A percentile compares a stretch with the other conserved stretches of the same genome.
Evolutionary conservation across 2,113 vertebrate species (phyloP).

Genomic region (Esox niger): DNA sequence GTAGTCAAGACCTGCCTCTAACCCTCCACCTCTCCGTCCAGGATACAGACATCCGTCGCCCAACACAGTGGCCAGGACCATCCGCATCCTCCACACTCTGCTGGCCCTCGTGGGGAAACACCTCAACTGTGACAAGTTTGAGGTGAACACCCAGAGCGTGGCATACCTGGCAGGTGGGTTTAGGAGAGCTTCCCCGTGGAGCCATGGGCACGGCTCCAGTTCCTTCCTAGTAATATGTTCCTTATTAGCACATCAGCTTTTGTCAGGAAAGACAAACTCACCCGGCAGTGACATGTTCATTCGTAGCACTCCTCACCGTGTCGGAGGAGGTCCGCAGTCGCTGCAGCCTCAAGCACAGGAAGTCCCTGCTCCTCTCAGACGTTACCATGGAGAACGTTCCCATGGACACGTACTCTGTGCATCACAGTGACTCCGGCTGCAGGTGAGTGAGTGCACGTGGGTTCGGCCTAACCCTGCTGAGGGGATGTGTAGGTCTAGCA

Average conservation of each 20-base stretch:
- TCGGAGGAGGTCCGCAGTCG: conserved; percentile 89
- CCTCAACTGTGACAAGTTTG: conserved; percentile 88
- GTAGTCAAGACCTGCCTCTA: neutral
- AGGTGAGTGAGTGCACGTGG: conserved; percentile 70
- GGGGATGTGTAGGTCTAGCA: no score
- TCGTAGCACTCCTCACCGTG: conserved; percentile 82
- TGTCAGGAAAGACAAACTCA: neutral
- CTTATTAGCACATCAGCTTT: neutral
- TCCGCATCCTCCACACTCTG: conserved; percentile 86
- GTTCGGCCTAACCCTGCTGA: neutral
- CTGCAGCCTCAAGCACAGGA: conserved; percentile 87
- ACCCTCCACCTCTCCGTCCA: conserved; percentile 33
- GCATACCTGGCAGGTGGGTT: conserved; percentile 84
- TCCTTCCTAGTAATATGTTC: no score
- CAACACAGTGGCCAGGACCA: conserved; percentile 83
- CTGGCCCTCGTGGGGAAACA: conserved; percentile 86
- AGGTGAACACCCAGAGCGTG: conserved; percentile 90
- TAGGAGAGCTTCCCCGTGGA: neutral
- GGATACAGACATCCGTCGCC: conserved; percentile 87
- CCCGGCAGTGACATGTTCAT: neutral
- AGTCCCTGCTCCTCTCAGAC: conserved; percentile 83
- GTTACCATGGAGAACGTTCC: conserved; percentile 85
- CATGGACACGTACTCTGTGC: conserved; percentile 83
- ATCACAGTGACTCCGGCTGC: conserved; percentile 77
- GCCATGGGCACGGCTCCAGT: neutral